These are phyloP conservation scores for Odobenus rosmarus DNA, from an alignment of 2,113 vertebrate species.

Conservation along the genomic window DNA sequence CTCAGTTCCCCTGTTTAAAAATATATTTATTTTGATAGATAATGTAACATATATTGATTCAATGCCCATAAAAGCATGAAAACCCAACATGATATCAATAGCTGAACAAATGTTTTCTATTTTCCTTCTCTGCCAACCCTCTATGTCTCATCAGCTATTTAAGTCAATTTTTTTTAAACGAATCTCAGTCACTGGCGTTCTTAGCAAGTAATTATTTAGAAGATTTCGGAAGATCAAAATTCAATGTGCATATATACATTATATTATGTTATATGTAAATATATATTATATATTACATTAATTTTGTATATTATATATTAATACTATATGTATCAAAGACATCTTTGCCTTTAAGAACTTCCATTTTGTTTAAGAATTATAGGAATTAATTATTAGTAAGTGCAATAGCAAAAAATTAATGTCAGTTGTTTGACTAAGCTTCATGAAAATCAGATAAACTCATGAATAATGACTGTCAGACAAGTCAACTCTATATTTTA, in stretches of 20 bases:
- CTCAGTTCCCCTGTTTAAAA: not conserved
- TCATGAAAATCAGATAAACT: not conserved
- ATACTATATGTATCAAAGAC: not conserved
- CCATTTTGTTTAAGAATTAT: not conserved
- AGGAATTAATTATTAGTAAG: not conserved
- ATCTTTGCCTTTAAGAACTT: not conserved
- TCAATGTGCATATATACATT: not conserved
- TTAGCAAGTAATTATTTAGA: not conserved
- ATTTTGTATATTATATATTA: not conserved
- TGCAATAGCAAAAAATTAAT: not conserved
- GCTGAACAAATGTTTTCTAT: conserved; percentile 43
- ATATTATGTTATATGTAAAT: not conserved
- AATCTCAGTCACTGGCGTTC: not conserved
- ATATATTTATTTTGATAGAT: not conserved
- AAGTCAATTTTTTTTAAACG: not conserved
- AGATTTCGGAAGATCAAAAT: conserved; percentile 31
- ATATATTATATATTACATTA: not conserved
- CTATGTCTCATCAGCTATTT: not conserved
- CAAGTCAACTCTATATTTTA: not conserved
- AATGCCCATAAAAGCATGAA: conserved; percentile 63
- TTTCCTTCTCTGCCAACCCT: not conserved
- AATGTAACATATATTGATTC: conserved; percentile 9
- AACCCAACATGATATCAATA: conserved; percentile 50
- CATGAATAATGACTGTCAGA: not conserved
- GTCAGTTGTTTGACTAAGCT: not conserved